Base-by-base conservation (phyloP, 1,140 invertebrate genomes). In the Rhagoletis zephyria region DNA sequence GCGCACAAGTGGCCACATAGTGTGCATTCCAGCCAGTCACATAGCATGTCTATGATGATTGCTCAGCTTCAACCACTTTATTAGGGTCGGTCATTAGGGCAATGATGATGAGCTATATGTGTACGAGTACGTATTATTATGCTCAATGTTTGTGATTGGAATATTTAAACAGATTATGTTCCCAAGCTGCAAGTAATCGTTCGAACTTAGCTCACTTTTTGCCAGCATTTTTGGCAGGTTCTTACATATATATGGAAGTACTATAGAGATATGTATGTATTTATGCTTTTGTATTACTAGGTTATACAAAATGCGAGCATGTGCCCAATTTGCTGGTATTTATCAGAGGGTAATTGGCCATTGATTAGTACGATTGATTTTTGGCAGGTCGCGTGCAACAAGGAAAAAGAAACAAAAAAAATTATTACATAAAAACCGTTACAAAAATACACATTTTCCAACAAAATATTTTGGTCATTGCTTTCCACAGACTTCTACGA, bases 291-390 rank as follows among this genome's bases (percentile, higher is more conserved):
- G 67, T 74, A 12, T 30, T 56, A 56, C 56, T 81, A n/a, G 74
- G 0, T 56, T 12, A 56, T 1, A 3, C 74, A 67, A 91, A 91
- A 91, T 91, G 85, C 90, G 88, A 89, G 81, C 91, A 91, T 91
- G 90, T 91, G 91, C 88, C 87, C 89, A 90, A 91, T 91, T 90
- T 87, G 87, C 89, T 61, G 19, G 6, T 59, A 85, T 85, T 85
- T 85, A 85, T 85, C 60, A 16, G 30, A 30, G 59, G 59, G 40
- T 85, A 85, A 85, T 85, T 85, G 85, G 6, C 88, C 88, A 67
- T 87, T 91, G 91, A 91, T 91, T 91, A 90, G 90, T 89, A 85
- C 85, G 89, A 90, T 90, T 91, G 89, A 90, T 89, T 86, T 88
- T 45, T 10, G 4, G 16, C 16, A 56, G 10, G n/a, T 85, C 19